phyloP scores from a whole-genome alignment of 2,113 vertebrate species.

The Phainopepla nitens region DNA sequence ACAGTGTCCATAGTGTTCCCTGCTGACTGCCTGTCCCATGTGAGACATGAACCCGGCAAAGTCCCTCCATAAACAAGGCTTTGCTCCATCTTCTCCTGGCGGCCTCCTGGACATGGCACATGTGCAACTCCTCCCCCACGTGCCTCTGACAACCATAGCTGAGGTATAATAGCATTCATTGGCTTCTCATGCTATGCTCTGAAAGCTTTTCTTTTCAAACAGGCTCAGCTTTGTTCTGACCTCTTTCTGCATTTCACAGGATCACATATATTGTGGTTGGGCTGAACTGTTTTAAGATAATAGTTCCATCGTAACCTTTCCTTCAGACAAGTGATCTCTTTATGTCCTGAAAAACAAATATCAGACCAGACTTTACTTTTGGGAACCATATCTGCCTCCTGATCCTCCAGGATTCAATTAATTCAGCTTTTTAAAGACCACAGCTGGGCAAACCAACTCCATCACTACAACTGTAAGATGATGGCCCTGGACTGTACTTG shows the following conservation, averaged over 20 bases:
- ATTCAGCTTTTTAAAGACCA: not conserved
- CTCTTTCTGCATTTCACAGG: not conserved
- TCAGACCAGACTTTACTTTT: not conserved
- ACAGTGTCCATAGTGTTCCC: no score
- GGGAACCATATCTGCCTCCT: not conserved
- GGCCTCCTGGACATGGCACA: not conserved
- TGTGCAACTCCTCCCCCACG: no score
- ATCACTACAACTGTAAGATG: not conserved
- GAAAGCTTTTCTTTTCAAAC: not conserved
- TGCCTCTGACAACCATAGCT: not conserved
- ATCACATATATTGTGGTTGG: not conserved
- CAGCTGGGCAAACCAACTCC: not conserved
- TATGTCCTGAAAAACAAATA: not conserved
- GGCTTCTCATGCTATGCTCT: not conserved
- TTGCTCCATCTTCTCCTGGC: not conserved
- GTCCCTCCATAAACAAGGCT: not conserved
- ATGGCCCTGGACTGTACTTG: not conserved
- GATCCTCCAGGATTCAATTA: not conserved
- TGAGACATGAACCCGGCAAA: fast-evolving
- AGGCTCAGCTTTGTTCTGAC: not conserved
- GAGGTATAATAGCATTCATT: not conserved
- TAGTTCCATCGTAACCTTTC: not conserved
- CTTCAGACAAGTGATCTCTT: not conserved
- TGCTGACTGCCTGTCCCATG: not conserved
- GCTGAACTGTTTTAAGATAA: not conserved